Evolutionary conservation across 2,113 vertebrate species (phyloP).

Genomic region (Cyanoderma ruficeps): DNA sequence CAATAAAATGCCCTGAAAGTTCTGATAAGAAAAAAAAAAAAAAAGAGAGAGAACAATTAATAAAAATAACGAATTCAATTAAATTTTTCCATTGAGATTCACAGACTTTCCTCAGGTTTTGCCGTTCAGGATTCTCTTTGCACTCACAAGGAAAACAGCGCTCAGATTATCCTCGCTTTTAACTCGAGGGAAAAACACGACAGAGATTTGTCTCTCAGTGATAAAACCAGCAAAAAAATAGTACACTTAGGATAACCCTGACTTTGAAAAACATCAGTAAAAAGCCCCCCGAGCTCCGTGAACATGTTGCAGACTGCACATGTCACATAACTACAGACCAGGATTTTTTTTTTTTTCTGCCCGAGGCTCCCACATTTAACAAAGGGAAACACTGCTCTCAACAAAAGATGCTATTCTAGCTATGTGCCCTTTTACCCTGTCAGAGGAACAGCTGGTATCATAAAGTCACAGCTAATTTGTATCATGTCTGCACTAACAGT

Average conservation of each 20-base stretch:
- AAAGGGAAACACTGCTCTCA: constrained; percentile 25
- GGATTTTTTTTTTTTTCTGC: not conserved
- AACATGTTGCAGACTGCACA: constrained; percentile 26
- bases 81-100: not conserved
- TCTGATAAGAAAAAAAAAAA: not conserved
- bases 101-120: not conserved
- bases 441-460: constrained; percentile 71
- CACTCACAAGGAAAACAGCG: not conserved
- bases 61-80: not conserved
- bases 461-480: constrained; percentile 77
- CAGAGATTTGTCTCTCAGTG: constrained; percentile 17
- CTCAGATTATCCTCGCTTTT: not conserved
- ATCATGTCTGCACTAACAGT: constrained; percentile 69
- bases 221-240: constrained; percentile 27
- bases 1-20: not conserved
- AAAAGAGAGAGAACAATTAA: not conserved
- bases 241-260: not conserved
- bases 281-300: not conserved
- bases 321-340: not conserved
- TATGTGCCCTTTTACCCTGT: constrained; percentile 71
- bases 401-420: constrained; percentile 71
- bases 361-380: constrained; percentile 43
- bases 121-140: not conserved
- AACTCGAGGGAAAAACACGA: not conserved
- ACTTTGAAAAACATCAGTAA: not conserved